These are phyloP conservation scores for Chrysaora quinquecirrha DNA, from an alignment of 30 jellyfish, hydroid and myxozoan genomes.

Conservation along the genomic window DNA sequence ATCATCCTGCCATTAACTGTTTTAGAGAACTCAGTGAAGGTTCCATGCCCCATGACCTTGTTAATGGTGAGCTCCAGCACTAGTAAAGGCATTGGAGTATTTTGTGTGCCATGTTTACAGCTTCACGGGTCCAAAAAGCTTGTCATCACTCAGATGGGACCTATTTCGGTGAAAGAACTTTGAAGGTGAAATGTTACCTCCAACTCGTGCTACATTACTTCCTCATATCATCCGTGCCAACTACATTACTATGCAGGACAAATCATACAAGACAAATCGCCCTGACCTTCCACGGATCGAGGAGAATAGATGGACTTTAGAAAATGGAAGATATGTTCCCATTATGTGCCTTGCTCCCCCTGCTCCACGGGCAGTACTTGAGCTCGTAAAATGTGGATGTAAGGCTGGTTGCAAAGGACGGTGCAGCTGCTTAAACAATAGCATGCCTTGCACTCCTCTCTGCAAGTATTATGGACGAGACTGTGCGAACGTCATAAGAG, in stretches of 20 bases:
- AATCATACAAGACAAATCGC: not conserved
- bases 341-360: constrained; percentile 1
- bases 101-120: not conserved
- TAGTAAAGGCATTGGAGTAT: not conserved
- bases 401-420: not conserved
- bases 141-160: constrained; percentile 3
- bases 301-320: not conserved
- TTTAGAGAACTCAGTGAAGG: constrained; percentile 14
- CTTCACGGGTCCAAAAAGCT: not conserved
- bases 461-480: not conserved
- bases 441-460: constrained; percentile 1
- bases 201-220: not conserved
- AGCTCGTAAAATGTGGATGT: constrained; percentile 1
- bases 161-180: not conserved
- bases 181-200: not conserved
- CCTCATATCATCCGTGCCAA: constrained; percentile 1
- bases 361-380: constrained; percentile 7
- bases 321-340: not conserved
- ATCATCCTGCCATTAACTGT: constrained; percentile 15
- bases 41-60: not conserved
- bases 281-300: constrained; percentile 7
- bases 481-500: not conserved
- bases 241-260: not conserved
- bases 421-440: constrained; percentile 1
- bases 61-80: constrained; percentile 1